Conservation (phyloP, 2,797 vertebrate genomes). For the Galaxias olidus region DNA sequence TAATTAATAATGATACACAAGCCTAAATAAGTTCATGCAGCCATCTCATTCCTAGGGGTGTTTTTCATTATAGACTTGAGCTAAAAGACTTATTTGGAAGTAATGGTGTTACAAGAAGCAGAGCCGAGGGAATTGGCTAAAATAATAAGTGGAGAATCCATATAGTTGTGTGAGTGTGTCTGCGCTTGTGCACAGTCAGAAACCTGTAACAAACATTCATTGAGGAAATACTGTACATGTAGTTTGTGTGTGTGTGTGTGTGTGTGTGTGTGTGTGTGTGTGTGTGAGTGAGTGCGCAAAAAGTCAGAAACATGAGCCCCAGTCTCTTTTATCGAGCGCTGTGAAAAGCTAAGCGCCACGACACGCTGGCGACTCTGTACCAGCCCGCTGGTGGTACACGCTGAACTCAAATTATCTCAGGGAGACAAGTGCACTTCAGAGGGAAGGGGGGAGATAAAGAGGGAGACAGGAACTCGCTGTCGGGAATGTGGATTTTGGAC, state of each 20-base stretch:
- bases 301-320: slow-evolving; percentile 6
- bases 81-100: no score
- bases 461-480: neutral
- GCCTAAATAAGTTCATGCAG: neutral
- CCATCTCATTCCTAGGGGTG: slow-evolving; percentile 36
- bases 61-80: slow-evolving; percentile 24
- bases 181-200: neutral
- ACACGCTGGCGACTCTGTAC: neutral
- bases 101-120: no score
- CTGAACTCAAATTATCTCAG: slow-evolving; percentile 30
- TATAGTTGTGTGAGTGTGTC: slow-evolving; percentile 15
- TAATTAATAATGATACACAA: no score
- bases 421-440: slow-evolving; percentile 15
- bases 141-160: neutral
- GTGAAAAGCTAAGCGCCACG: slow-evolving; percentile 4
- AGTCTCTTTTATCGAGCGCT: slow-evolving; percentile 20
- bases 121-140: no score
- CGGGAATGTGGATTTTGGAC: slow-evolving; percentile 7
- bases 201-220: no score
- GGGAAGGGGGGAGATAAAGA: no score
- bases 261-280: no score
- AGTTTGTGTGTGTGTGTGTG: no score
- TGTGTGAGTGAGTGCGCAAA: slow-evolving; percentile 16
- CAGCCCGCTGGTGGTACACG: slow-evolving; percentile 15
- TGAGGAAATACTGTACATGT: no score